phyloP scores from a whole-genome alignment of 2,797 vertebrate genomes.

The Synanceia verrucosa region DNA sequence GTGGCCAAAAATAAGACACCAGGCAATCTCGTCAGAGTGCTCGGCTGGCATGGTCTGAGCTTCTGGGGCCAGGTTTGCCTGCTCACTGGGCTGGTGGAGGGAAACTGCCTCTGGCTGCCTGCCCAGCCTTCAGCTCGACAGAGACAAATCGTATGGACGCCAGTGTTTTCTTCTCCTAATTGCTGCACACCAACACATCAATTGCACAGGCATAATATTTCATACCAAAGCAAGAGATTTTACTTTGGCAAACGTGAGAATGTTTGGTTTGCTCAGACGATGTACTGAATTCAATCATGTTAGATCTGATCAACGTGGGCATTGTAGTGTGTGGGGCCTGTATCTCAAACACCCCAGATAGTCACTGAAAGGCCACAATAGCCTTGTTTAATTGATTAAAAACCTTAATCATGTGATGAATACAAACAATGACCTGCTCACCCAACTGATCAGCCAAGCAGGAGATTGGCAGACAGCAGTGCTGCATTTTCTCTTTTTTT shows the following conservation, averaged over 20 bases:
- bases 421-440: background rate
- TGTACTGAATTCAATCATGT: background rate
- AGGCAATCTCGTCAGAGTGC: constrained; percentile 63
- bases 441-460: background rate
- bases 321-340: background rate
- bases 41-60: constrained; percentile 45
- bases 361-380: background rate
- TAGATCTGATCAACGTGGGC: background rate
- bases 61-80: constrained; percentile 54
- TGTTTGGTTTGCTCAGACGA: background rate
- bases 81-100: constrained; percentile 59
- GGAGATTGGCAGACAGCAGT: background rate
- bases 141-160: constrained; percentile 73
- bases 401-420: constrained; percentile 3
- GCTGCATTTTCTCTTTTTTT: background rate
- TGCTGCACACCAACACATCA: constrained; percentile 57
- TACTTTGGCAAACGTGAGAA: constrained; percentile 6
- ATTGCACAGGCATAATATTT: constrained; percentile 46
- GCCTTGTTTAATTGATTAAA: constrained; percentile 6
- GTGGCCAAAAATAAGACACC: constrained; percentile 59
- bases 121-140: constrained; percentile 68
- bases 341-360: background rate
- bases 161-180: constrained; percentile 62
- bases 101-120: constrained; percentile 64
- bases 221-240: constrained; percentile 23